Evolutionary conservation across 2,888 invertebrate genomes (phyloP).

Genomic region (Nyleta sp.): DNA sequence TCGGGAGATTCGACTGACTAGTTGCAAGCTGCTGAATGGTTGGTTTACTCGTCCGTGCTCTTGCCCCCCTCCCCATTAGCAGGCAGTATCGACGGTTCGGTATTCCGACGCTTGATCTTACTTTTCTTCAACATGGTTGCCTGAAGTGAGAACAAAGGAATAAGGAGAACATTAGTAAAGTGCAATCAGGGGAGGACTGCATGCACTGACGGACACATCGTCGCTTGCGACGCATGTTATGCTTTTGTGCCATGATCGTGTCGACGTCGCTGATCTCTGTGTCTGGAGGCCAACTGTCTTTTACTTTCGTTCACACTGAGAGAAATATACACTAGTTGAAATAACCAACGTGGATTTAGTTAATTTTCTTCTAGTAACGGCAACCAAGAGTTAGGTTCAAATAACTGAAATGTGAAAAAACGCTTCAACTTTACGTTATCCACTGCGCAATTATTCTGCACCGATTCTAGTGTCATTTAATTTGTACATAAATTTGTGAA

Average conservation of each 20-base stretch:
- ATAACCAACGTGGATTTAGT: too few relatives aligned
- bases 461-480: too few relatives aligned
- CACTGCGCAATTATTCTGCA: too few relatives aligned
- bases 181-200: conserved; percentile 76
- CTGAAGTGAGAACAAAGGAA: conserved; percentile 85
- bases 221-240: conserved; percentile 66
- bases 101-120: conserved; percentile 98
- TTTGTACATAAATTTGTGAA: too few relatives aligned
- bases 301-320: background rate
- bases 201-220: conserved; percentile 76
- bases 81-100: conserved; percentile 90
- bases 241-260: conserved; percentile 54
- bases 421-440: too few relatives aligned
- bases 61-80: conserved; percentile 88
- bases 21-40: conserved; percentile 78
- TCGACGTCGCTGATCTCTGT: conserved; percentile 29
- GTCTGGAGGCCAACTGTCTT: conserved; percentile 1
- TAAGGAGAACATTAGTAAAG: conserved; percentile 80
- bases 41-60: conserved; percentile 85
- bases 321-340: too few relatives aligned
- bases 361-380: too few relatives aligned
- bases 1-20: conserved; percentile 68
- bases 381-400: too few relatives aligned
- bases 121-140: conserved; percentile 99
- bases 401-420: too few relatives aligned